Evolutionary conservation across 2,113 vertebrate species (phyloP).

Genomic region (Trogon melanurus): DNA sequence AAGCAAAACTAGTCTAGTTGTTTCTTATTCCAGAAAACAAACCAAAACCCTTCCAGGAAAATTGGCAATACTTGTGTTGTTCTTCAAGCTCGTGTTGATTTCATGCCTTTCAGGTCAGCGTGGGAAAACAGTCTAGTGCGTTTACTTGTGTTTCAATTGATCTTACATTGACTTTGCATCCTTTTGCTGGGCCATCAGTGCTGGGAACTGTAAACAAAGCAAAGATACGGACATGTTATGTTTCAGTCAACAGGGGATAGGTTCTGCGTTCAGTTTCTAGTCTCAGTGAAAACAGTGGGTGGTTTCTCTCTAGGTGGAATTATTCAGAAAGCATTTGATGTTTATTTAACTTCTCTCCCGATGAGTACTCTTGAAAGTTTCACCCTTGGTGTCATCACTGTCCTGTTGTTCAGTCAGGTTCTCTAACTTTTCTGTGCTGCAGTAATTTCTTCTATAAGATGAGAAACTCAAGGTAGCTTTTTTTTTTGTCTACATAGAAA

Average conservation of each 20-base stretch:
- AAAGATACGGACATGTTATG: neutral
- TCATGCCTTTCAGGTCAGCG: neutral
- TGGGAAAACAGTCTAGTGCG: neutral
- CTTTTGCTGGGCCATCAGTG: neutral
- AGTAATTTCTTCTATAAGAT: neutral
- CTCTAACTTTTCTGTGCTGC: neutral
- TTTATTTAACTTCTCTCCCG: constrained; percentile 15
- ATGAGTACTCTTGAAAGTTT: neutral
- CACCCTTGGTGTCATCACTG: neutral
- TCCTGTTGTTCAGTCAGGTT: neutral
- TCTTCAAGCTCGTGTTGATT: neutral
- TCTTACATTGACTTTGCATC: constrained; percentile 17
- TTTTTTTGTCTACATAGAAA: neutral
- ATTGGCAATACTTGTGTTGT: neutral
- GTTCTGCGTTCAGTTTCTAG: neutral
- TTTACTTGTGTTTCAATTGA: constrained; percentile 15
- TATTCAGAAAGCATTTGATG: neutral
- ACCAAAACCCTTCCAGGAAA: neutral
- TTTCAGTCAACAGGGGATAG: neutral
- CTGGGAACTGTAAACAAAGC: constrained; percentile 19
- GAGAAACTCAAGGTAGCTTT: neutral
- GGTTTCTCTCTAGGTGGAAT: neutral
- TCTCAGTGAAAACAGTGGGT: neutral
- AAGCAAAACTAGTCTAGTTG: neutral
- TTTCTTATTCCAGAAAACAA: neutral